Evolutionary conservation across 2,888 invertebrate genomes (phyloP).

Genomic region (Philereme transversata): DNA sequence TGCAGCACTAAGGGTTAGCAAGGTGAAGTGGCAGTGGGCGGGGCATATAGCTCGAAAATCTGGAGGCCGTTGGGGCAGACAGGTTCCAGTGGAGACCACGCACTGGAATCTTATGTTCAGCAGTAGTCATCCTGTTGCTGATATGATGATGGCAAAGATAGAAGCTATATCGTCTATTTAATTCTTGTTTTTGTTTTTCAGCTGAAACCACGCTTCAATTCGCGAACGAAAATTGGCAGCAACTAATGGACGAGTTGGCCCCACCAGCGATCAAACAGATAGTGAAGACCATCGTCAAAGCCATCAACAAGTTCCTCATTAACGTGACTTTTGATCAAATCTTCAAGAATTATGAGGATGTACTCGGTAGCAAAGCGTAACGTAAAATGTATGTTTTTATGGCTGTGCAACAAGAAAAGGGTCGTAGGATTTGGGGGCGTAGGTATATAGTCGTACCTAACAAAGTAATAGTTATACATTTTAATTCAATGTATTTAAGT

Average conservation of each 20-base stretch:
- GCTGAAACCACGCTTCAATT: constrained; percentile 72
- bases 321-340: constrained; percentile 56
- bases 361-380: constrained; percentile 31
- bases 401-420: background rate
- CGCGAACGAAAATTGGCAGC: constrained; percentile 76
- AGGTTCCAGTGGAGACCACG: too few species aligned
- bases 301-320: constrained; percentile 75
- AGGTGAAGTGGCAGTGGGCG: too few species aligned
- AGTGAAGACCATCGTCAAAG: constrained; percentile 64
- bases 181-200: constrained; percentile 40
- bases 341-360: constrained; percentile 51
- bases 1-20: too few species aligned
- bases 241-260: constrained; percentile 77
- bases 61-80: too few species aligned
- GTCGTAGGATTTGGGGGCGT: background rate
- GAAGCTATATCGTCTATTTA: too few species aligned
- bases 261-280: constrained; percentile 77
- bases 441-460: too few species aligned
- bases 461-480: too few species aligned
- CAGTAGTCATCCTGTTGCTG: too few species aligned
- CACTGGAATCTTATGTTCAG: too few species aligned
- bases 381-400: background rate
- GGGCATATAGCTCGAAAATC: too few species aligned
- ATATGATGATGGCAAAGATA: too few species aligned
- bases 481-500: too few species aligned